Conservation (phyloP, 2,113 vertebrate species). For the Labeo rohita region DNA sequence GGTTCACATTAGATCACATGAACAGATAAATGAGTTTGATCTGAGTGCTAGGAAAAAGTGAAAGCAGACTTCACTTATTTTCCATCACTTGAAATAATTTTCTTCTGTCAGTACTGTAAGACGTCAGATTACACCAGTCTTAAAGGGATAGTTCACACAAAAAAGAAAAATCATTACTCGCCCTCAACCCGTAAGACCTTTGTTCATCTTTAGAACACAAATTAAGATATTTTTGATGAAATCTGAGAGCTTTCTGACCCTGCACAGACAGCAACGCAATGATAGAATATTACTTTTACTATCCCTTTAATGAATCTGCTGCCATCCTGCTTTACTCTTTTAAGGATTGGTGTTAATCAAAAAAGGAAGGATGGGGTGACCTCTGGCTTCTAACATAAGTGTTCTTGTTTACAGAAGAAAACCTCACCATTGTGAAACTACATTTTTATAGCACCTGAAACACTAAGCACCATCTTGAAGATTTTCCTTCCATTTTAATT, state of each 20-base stretch:
- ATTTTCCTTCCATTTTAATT: background rate
- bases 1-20: background rate
- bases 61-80: background rate
- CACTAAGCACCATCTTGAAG: background rate
- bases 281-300: too few species aligned
- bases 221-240: too few species aligned
- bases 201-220: too few species aligned
- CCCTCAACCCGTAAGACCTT: too few species aligned
- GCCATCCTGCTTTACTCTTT: background rate
- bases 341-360: background rate
- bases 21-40: background rate
- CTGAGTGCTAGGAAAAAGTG: background rate
- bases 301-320: too few species aligned
- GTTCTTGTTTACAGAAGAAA: conserved; percentile 3
- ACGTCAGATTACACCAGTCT: background rate
- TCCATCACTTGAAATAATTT: background rate
- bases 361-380: background rate
- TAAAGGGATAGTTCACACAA: too few species aligned
- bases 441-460: background rate
- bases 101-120: background rate
- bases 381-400: background rate
- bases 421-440: background rate
- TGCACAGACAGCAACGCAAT: too few species aligned
- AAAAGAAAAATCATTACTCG: too few species aligned
- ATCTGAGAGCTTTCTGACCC: too few species aligned